These are phyloP conservation scores for Vidua macroura DNA, from an alignment of 2,113 vertebrate genomes.

Conservation along the genomic window DNA sequence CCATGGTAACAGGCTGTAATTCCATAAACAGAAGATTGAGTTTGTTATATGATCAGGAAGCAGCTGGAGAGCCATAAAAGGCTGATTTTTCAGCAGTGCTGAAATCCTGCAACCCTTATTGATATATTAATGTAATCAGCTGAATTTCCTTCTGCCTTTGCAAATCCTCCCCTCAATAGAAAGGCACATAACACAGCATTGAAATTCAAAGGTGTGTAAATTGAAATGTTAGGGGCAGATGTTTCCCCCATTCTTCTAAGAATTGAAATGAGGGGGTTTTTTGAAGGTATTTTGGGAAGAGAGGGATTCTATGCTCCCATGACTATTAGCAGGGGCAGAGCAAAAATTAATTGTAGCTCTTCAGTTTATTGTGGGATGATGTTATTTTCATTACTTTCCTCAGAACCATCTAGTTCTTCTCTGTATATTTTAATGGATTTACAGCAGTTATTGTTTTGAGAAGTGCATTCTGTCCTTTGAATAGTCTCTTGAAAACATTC, in stretches of 20 bases:
- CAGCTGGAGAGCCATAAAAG: conserved; percentile 38
- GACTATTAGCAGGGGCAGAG: not conserved
- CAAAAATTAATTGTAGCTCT: not conserved
- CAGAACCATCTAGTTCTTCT: not conserved
- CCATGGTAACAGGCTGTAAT: conserved; percentile 61
- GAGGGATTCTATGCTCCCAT: not conserved
- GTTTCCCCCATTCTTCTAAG: not conserved
- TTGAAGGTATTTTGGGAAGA: not conserved
- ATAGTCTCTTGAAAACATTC: not conserved
- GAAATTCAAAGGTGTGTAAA: not conserved
- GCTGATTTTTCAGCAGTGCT: conserved; percentile 23
- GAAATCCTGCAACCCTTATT: not conserved
- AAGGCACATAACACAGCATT: not conserved
- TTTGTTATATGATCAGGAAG: conserved; percentile 52
- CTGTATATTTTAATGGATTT: not conserved
- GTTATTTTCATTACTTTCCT: not conserved
- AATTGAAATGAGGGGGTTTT: not conserved
- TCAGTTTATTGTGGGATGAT: not conserved
- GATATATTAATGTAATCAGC: not conserved
- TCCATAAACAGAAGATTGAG: conserved; percentile 56
- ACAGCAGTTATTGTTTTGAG: not conserved
- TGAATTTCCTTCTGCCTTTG: not conserved
- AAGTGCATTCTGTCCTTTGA: not conserved
- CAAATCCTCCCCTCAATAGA: not conserved
- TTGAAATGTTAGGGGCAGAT: not conserved